phyloP scores from a whole-genome alignment of 2,797 vertebrate genomes.

The Adrianichthys oophorus region DNA sequence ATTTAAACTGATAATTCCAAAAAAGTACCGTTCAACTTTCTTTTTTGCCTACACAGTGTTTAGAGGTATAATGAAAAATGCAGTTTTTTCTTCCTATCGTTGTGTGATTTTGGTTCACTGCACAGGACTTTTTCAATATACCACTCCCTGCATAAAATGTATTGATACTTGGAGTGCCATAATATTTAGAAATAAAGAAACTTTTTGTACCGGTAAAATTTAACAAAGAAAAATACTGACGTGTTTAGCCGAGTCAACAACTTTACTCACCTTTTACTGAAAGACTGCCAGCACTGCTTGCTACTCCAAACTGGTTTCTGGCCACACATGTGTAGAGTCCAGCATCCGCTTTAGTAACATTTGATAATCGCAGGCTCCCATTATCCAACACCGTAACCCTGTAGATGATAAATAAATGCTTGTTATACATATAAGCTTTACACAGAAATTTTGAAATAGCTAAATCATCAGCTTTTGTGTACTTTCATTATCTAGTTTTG shows the following conservation, averaged over 20 bases:
- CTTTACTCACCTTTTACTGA: conserved; percentile 88
- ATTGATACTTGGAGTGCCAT: too few species aligned
- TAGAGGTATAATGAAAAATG: too few species aligned
- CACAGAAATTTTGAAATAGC: conserved; percentile 42
- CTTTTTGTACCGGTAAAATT: not conserved
- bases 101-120: too few species aligned
- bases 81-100: too few species aligned
- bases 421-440: not conserved
- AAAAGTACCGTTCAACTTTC: too few species aligned
- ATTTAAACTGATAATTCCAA: too few species aligned
- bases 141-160: too few species aligned
- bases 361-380: conserved; percentile 89
- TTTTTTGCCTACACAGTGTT: too few species aligned
- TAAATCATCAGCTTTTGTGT: conserved; percentile 29
- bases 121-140: too few species aligned
- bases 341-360: conserved; percentile 87
- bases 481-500: conserved; percentile 14
- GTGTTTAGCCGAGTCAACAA: not conserved
- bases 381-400: conserved; percentile 89
- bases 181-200: not conserved
- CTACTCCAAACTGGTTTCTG: conserved; percentile 92
- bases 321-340: conserved; percentile 95
- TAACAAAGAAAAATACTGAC: not conserved
- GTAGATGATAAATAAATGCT: conserved; percentile 21
- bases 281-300: conserved; percentile 89